A percentile compares a stretch with the other conserved stretches of the same genome.
Evolutionary conservation across 2,888 invertebrate species (phyloP).

Genomic region (Cyrtodaria siliqua): DNA sequence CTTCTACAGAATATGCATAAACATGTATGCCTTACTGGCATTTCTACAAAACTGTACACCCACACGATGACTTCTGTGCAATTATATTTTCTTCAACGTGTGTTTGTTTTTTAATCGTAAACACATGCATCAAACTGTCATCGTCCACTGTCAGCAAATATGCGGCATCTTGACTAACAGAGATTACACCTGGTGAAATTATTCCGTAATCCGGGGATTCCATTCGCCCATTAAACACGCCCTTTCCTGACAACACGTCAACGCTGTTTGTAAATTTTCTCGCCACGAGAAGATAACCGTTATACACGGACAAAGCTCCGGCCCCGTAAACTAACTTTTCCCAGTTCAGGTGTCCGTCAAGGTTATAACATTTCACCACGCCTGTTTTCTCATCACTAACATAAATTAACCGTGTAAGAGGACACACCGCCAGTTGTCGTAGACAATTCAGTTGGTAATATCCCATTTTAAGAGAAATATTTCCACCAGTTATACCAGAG

Average conservation of each 20-base stretch:
- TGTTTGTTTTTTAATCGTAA: conserved; percentile 18
- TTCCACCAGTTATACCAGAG: conserved; percentile 36
- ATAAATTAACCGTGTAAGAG: conserved; percentile 40
- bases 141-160: conserved; percentile 26
- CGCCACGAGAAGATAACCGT: conserved; percentile 38
- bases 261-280: conserved; percentile 39
- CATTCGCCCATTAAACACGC: conserved; percentile 36
- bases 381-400: conserved; percentile 47
- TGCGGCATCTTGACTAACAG: conserved; percentile 5
- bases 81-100: no score
- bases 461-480: conserved; percentile 30
- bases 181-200: conserved; percentile 26
- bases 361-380: conserved; percentile 42
- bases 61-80: no score
- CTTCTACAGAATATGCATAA: no score
- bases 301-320: conserved; percentile 33
- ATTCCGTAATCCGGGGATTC: conserved; percentile 41
- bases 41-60: no score
- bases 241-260: conserved; percentile 38
- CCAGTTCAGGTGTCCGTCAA: conserved; percentile 48
- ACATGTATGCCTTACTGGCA: no score
- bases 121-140: conserved; percentile 38
- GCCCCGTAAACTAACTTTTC: conserved; percentile 44
- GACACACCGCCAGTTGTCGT: conserved; percentile 37
- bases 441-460: conserved; percentile 28